phyloP scores from a whole-genome alignment of 2,888 invertebrate genomes.

The Megalurothrips usitatus region DNA sequence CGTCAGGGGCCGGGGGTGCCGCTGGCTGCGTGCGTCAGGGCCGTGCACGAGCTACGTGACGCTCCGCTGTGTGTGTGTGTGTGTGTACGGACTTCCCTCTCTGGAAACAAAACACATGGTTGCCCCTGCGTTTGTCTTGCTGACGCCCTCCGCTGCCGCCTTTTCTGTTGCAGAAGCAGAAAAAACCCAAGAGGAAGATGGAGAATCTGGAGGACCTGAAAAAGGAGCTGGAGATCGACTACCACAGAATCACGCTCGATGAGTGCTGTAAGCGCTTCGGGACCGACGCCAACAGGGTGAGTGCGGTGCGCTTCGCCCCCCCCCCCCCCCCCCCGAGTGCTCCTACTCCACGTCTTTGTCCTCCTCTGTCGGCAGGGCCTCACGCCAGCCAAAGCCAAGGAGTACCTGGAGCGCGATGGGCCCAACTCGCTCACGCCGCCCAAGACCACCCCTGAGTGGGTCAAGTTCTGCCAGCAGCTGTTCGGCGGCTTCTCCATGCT shows the following conservation, averaged over 20 bases:
- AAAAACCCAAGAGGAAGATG: slow-evolving; percentile 1
- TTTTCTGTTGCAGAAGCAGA: slow-evolving; percentile 28
- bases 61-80: too few species aligned
- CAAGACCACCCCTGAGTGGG: slow-evolving; percentile 64
- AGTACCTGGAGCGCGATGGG: slow-evolving; percentile 57
- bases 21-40: too few species aligned
- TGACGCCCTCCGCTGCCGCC: too few species aligned
- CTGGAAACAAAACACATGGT: too few species aligned
- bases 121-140: too few species aligned
- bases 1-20: too few species aligned
- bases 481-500: slow-evolving; percentile 73
- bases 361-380: slow-evolving; percentile 51
- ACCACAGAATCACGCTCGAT: slow-evolving; percentile 51
- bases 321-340: too few species aligned
- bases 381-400: slow-evolving; percentile 54
- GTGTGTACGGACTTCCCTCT: too few species aligned
- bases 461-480: slow-evolving; percentile 58
- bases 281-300: slow-evolving; percentile 43
- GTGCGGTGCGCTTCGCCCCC: neutral
- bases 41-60: too few species aligned
- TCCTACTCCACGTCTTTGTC: too few species aligned
- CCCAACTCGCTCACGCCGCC: slow-evolving; percentile 71
- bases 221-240: slow-evolving; percentile 56
- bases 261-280: slow-evolving; percentile 45
- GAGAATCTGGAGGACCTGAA: slow-evolving; percentile 50